Conservation (phyloP, 2,113 vertebrate species). For the Cynocephalus volans region DNA sequence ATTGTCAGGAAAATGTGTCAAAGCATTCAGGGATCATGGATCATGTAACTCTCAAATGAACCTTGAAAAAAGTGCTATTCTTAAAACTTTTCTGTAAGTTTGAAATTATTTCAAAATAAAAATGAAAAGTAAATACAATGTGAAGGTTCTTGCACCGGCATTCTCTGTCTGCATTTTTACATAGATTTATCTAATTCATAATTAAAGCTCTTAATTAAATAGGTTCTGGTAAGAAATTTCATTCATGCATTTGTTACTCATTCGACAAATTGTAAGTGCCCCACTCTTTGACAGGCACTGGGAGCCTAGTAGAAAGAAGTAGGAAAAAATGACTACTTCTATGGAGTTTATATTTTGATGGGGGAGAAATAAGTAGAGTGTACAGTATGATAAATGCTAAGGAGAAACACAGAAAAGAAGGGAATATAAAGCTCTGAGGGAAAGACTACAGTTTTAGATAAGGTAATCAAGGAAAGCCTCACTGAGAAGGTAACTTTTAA, state of each 20-base stretch:
- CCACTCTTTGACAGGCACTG: background rate
- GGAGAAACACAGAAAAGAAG: background rate
- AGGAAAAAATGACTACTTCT: background rate
- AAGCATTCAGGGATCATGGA: background rate
- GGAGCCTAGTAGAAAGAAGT: background rate
- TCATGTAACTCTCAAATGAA: background rate
- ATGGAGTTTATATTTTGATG: background rate
- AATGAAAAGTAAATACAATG: constrained; percentile 8
- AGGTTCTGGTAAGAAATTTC: background rate
- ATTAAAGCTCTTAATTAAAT: background rate
- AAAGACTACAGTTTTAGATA: background rate
- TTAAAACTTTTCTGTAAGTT: background rate
- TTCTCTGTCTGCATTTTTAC: background rate
- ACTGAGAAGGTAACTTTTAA: background rate
- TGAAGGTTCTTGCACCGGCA: background rate
- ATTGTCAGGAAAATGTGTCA: background rate
- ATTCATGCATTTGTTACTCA: background rate
- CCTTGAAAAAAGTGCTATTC: constrained; percentile 1
- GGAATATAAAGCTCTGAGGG: background rate
- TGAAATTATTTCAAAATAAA: constrained; percentile 44
- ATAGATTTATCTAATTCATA: background rate
- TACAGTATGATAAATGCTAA: background rate
- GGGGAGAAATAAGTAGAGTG: background rate
- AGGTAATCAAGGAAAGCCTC: background rate
- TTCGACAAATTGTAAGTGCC: background rate